Evolutionary conservation across 2,888 invertebrate genomes (phyloP).

Genomic region (Alviniconcha strummeri): DNA sequence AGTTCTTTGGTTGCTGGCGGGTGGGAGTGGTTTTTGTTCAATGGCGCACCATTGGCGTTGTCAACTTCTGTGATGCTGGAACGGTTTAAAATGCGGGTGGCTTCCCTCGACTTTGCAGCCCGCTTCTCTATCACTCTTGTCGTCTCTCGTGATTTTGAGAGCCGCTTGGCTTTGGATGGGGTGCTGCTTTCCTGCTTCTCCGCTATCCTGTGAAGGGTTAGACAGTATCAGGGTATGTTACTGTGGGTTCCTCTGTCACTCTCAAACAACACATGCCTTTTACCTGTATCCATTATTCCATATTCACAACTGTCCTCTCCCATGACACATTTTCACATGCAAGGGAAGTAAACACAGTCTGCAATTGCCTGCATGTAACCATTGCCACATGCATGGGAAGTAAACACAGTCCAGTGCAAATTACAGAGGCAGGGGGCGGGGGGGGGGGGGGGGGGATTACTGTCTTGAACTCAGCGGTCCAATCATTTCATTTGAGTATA

Average conservation of each 20-base stretch:
- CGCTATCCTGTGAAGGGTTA: background rate
- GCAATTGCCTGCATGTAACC: too few species aligned
- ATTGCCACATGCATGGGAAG: too few species aligned
- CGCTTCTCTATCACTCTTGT: slow-evolving; percentile 19
- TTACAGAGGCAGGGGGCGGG: too few species aligned
- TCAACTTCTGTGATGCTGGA: background rate
- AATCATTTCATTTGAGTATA: too few species aligned
- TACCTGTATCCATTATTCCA: too few species aligned
- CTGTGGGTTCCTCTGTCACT: slow-evolving; percentile 39
- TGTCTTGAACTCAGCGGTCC: too few species aligned
- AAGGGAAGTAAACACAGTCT: too few species aligned
- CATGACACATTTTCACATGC: too few species aligned
- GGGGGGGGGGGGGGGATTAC: too few species aligned
- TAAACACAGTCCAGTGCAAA: too few species aligned
- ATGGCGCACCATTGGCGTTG: background rate
- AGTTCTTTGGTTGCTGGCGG: background rate
- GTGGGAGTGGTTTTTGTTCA: background rate
- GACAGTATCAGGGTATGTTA: background rate
- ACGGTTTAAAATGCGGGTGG: slow-evolving; percentile 4
- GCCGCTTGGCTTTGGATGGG: background rate
- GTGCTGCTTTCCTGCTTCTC: background rate
- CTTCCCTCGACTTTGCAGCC: slow-evolving; percentile 21
- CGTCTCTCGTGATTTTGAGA: slow-evolving; percentile 21
- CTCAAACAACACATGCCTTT: slow-evolving; percentile 42
- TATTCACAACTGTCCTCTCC: too few species aligned